Conservation (phyloP, 1,140 invertebrate species). For the Callitettix versicolor region DNA sequence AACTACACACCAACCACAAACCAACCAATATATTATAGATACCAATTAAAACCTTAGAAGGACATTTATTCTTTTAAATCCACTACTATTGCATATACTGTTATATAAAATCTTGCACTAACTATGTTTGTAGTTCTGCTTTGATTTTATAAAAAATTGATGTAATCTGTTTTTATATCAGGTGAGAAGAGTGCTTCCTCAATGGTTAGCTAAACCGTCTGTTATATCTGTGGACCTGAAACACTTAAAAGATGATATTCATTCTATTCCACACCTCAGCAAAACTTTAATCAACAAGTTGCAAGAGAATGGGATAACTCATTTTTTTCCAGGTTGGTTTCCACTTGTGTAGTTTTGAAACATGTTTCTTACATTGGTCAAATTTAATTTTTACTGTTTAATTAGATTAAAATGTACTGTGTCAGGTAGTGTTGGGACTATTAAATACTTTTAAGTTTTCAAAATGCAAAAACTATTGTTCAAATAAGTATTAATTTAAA, state of each 20-base stretch:
- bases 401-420: neutral
- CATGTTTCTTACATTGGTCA: too few species aligned
- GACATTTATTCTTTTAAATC: too few species aligned
- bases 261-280: constrained; percentile 49
- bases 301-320: constrained; percentile 56
- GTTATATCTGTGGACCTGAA: constrained; percentile 60
- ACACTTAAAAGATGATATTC: constrained; percentile 43
- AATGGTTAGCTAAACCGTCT: constrained; percentile 75
- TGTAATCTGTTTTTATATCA: constrained; percentile 15
- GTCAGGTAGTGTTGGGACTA: neutral
- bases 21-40: too few species aligned
- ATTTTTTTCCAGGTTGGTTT: constrained; percentile 56
- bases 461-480: too few species aligned
- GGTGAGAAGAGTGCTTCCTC: constrained; percentile 47
- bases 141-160: too few species aligned
- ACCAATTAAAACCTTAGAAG: too few species aligned
- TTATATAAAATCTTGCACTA: too few species aligned
- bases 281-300: constrained; percentile 49
- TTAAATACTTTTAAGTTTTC: too few species aligned
- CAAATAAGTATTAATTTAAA: too few species aligned
- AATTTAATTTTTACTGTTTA: neutral
- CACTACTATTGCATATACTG: too few species aligned
- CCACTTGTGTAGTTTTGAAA: neutral
- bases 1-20: too few species aligned
- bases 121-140: too few species aligned